A percentile compares a stretch with the other conserved stretches of the same genome.
These are phyloP conservation scores for Myotis myotis DNA, from an alignment of 2,797 vertebrate genomes.

Conservation along the genomic window DNA sequence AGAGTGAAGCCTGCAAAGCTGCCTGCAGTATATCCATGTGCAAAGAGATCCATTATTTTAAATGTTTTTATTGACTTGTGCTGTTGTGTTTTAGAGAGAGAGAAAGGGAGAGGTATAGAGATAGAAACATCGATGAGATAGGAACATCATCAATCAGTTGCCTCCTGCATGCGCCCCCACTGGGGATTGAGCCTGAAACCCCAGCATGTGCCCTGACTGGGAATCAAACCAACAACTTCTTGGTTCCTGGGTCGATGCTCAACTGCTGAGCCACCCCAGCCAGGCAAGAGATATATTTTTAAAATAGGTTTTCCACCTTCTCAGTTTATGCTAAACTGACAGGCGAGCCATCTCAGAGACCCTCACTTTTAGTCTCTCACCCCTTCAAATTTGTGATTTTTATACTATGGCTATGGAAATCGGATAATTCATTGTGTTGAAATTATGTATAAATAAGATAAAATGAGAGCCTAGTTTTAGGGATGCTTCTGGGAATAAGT, in stretches of 20 bases:
- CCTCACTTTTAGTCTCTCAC: background rate
- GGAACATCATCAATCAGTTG: too few relatives aligned
- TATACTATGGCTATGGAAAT: background rate
- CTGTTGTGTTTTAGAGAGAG: too few relatives aligned
- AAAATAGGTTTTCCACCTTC: background rate
- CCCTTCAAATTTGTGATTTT: background rate
- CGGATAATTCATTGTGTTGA: background rate
- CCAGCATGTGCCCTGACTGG: too few relatives aligned
- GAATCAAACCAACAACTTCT: too few relatives aligned
- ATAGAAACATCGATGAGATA: too few relatives aligned
- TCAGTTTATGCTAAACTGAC: background rate
- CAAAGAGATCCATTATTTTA: background rate
- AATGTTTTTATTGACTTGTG: too few relatives aligned
- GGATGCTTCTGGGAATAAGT: background rate
- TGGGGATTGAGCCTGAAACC: too few relatives aligned
- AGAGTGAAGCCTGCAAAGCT: rapidly evolving
- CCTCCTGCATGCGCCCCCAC: too few relatives aligned
- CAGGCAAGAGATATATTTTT: background rate
- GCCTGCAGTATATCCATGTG: rapidly evolving
- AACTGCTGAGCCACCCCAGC: too few relatives aligned
- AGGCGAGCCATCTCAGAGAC: background rate
- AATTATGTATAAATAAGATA: background rate
- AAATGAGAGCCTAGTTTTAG: background rate
- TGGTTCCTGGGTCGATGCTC: too few relatives aligned
- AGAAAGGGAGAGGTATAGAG: too few relatives aligned